phyloP scores from a whole-genome alignment of 1,140 invertebrate genomes.

The Cotesia glomerata region DNA sequence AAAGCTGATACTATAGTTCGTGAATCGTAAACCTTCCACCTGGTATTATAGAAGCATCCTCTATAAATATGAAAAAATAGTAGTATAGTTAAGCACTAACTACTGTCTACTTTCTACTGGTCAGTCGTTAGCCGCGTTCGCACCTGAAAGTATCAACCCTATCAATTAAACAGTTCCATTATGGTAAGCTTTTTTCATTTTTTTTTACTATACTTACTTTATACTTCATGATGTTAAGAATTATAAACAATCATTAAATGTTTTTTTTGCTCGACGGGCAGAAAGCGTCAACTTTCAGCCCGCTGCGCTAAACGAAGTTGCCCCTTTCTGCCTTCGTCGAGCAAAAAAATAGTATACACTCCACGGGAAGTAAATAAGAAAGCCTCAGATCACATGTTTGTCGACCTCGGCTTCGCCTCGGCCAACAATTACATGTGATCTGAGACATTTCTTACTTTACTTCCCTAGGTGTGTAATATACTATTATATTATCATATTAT shows the following conservation, averaged over 20 bases:
- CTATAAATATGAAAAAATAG: conserved; percentile 24
- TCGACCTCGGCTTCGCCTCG: too few relatives aligned
- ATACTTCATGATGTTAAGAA: not conserved
- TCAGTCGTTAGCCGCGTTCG: not conserved
- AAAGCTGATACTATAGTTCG: conserved; percentile 19
- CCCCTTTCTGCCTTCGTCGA: too few relatives aligned
- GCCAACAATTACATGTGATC: too few relatives aligned
- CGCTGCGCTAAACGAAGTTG: too few relatives aligned
- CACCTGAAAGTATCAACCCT: conserved; percentile 6
- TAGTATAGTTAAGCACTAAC: conserved; percentile 3
- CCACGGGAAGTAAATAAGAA: too few relatives aligned
- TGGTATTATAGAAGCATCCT: conserved; percentile 22
- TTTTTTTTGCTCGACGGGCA: too few relatives aligned
- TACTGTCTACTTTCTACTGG: conserved; percentile 1
- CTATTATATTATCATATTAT: too few relatives aligned
- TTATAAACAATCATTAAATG: not conserved
- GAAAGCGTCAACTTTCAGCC: too few relatives aligned
- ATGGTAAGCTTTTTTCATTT: not conserved
- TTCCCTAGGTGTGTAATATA: too few relatives aligned
- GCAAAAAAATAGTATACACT: too few relatives aligned
- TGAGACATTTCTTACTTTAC: too few relatives aligned
- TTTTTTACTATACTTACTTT: not conserved
- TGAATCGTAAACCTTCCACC: not conserved
- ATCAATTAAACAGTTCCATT: not conserved
- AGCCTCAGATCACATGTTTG: too few relatives aligned